Evolutionary conservation across 2,888 invertebrate genomes (phyloP).

Genomic region (Tetramorium bicarinatum): DNA sequence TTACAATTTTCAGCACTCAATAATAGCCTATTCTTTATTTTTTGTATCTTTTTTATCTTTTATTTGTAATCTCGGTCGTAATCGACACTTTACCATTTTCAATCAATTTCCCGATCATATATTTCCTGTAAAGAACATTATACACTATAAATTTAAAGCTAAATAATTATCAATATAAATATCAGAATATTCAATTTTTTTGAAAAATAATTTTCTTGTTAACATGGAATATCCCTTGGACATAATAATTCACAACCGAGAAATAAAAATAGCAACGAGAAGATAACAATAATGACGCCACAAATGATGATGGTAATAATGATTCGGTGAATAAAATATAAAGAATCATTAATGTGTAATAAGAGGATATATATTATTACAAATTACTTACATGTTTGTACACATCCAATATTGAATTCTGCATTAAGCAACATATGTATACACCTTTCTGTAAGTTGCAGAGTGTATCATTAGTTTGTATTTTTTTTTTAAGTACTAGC

Average conservation of each 20-base stretch:
- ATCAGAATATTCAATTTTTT: constrained; percentile 25
- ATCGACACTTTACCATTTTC: constrained; percentile 7
- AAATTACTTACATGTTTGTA: constrained; percentile 80
- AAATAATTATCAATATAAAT: background rate
- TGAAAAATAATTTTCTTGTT: constrained; percentile 43
- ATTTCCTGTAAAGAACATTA: constrained; percentile 34
- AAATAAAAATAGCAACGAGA: constrained; percentile 60
- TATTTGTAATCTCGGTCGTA: constrained; percentile 2
- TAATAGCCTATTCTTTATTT: constrained; percentile 1
- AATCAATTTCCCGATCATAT: constrained; percentile 7
- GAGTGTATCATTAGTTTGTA: constrained; percentile 34
- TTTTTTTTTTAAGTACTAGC: background rate
- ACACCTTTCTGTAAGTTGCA: constrained; percentile 91
- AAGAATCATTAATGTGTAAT: constrained; percentile 61
- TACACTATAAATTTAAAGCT: constrained; percentile 9
- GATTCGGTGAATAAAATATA: constrained; percentile 61
- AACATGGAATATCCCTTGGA: constrained; percentile 66
- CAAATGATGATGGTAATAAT: constrained; percentile 54
- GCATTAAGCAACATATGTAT: constrained; percentile 96
- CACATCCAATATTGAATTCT: constrained; percentile 82
- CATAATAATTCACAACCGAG: constrained; percentile 56
- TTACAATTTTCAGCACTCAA: constrained; percentile 11
- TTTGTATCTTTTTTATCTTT: background rate
- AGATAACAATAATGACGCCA: constrained; percentile 32
- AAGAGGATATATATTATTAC: constrained; percentile 69